Base-by-base conservation (phyloP, 2,797 vertebrate genomes). In the Anabacerthia variegaticeps region DNA sequence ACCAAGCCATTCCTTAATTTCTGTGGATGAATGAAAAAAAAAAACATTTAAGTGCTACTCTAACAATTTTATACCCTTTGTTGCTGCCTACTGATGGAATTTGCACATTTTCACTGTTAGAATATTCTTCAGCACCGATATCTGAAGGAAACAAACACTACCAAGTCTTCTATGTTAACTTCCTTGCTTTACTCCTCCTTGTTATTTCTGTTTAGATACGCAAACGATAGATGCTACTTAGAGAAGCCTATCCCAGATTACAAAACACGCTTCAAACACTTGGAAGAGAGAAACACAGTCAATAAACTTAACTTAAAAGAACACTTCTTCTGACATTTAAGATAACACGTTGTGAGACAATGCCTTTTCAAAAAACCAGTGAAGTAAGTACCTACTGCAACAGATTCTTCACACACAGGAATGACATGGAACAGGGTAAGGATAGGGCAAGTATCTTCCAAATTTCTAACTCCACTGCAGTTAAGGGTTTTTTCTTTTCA, bases 391-490 rank as follows among this genome's bases (percentile, higher is more conserved):
- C 15, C 13, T 10, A 2, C 7, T 3, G 36, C n/a, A 89, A 75
- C 11, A 84, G 39, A 81, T 2, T 2, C 14, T 63, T 92, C 41
- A 43, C 7, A 44, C 2, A 56, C 44, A 65, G 28, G 11, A 92
- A 73, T 16, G 6, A 48, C 32, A 44, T 7, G 5, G 19, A 85
- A 30, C 6, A 49, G 11, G 17, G 43, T 0, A 63, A 12, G 26
- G 8, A 58, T 0, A 74, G 12, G 23, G 10, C 6, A 85, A 62
- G 20, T 0, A 3, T 36, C 36, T 52, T 78, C 8, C 19, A 21
- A 37, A 80, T 34, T 3, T 39, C 6, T n/a, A 82, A 61, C 10
- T 65, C 77, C 37, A 54, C 11, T 63, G 36, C 22, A 85, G 49
- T 23, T 58, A 54, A 76, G 16, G 16, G 37, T 63, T 54, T 54